phyloP scores from a whole-genome alignment of 2,113 vertebrate species.

The Peromyscus maniculatus region DNA sequence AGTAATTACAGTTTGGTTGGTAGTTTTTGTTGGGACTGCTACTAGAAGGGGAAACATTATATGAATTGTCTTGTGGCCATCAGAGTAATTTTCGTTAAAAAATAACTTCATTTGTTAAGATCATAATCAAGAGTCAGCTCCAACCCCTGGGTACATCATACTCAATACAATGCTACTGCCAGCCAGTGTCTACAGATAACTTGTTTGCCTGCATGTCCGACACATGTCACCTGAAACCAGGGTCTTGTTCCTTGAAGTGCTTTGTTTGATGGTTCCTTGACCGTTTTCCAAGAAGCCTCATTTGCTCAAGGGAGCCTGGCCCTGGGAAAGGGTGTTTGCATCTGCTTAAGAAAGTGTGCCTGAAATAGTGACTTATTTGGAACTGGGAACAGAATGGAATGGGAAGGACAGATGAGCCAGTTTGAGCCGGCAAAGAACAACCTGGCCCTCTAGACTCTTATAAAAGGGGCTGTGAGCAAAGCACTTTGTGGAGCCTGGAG shows the following conservation, averaged over 20 bases:
- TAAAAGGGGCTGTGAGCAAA: slow-evolving; percentile 53
- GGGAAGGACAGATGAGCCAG: slow-evolving; percentile 77
- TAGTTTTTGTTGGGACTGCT: slow-evolving; percentile 36
- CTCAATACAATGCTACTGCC: background rate
- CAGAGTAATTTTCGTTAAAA: background rate
- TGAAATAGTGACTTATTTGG: slow-evolving; percentile 74
- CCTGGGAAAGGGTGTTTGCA: slow-evolving; percentile 76
- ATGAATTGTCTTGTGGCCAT: slow-evolving; percentile 6
- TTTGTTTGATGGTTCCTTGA: slow-evolving; percentile 75
- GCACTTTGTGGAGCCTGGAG: background rate
- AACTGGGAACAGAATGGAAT: slow-evolving; percentile 57
- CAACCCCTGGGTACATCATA: background rate
- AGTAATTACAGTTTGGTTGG: slow-evolving; percentile 27
- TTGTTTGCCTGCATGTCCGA: background rate
- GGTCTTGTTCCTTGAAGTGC: slow-evolving; percentile 42
- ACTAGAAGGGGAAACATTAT: background rate
- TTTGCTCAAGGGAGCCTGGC: slow-evolving; percentile 78
- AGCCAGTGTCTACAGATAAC: background rate
- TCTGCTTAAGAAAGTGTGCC: slow-evolving; percentile 82
- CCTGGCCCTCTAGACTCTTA: slow-evolving; percentile 33
- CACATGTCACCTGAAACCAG: slow-evolving; percentile 29
- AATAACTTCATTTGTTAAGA: background rate
- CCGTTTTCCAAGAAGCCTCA: slow-evolving; percentile 76
- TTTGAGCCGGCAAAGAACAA: slow-evolving; percentile 75
- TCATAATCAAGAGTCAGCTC: background rate